Evolutionary conservation across 2,888 invertebrate genomes (phyloP).

Genomic region (Lochmaea capreae): DNA sequence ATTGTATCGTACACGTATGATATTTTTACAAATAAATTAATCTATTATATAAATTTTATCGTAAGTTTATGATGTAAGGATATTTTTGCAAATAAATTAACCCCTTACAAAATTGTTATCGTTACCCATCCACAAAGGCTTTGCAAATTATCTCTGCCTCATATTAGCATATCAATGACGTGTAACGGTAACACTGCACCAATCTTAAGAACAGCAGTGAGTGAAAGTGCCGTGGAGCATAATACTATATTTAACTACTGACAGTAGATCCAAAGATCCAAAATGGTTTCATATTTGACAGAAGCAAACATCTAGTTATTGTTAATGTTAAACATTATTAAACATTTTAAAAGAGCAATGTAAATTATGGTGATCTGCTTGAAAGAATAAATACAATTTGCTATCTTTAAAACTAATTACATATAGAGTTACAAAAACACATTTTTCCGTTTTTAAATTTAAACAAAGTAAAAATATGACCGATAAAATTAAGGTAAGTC

Average conservation of each 20-base stretch:
- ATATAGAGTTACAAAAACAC: not conserved
- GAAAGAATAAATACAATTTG: not conserved
- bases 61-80: too few species aligned
- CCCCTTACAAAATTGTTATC: too few species aligned
- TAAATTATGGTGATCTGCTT: not conserved
- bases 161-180: too few species aligned
- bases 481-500: slow-evolving; percentile 48
- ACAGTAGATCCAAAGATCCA: not conserved
- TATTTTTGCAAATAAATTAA: too few species aligned
- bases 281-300: not conserved
- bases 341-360: not conserved
- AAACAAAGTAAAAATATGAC: slow-evolving; percentile 39
- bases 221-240: not conserved
- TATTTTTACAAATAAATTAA: too few species aligned
- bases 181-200: not conserved
- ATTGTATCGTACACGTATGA: too few species aligned
- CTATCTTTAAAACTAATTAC: not conserved
- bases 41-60: too few species aligned
- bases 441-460: slow-evolving; percentile 14
- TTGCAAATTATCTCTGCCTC: too few species aligned
- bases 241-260: not conserved
- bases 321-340: not conserved
- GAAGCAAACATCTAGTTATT: not conserved
- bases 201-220: too few species aligned
- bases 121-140: too few species aligned